Evolutionary conservation across 2,888 invertebrate species (phyloP).

Genomic region (Meloe dianella): DNA sequence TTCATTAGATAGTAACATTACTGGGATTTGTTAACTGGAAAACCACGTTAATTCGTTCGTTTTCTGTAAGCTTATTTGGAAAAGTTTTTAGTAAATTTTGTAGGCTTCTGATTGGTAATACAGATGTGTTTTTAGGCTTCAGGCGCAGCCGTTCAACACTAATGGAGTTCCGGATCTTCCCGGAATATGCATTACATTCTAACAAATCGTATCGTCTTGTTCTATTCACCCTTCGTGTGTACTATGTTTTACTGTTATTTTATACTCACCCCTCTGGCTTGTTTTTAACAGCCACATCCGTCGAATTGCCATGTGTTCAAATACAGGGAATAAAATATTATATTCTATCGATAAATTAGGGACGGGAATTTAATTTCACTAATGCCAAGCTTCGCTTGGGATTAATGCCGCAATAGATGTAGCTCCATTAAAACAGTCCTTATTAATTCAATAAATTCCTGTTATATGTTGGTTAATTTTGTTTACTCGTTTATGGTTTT

Average conservation of each 20-base stretch:
- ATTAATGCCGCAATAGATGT: constrained; percentile 50
- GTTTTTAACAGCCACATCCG: constrained; percentile 6
- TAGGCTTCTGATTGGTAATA: constrained; percentile 21
- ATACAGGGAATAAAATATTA: constrained; percentile 47
- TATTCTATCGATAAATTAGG: constrained; percentile 53
- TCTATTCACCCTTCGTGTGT: neutral
- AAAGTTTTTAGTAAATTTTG: constrained; percentile 2
- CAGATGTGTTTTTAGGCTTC: constrained; percentile 21
- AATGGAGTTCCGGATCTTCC: constrained; percentile 33
- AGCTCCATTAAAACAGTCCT: constrained; percentile 48
- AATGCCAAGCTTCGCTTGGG: constrained; percentile 48
- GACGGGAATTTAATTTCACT: constrained; percentile 51
- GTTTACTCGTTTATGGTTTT: constrained; percentile 35
- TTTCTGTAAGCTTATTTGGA: neutral
- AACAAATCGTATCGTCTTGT: neutral
- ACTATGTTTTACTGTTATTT: neutral
- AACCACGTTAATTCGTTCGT: constrained; percentile 12
- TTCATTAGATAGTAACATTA: constrained; percentile 2
- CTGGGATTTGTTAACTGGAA: constrained; percentile 13
- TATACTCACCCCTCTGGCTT: neutral
- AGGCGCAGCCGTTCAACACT: constrained; percentile 21
- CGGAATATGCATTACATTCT: constrained; percentile 37
- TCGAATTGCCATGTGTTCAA: constrained; percentile 48
- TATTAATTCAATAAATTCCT: constrained; percentile 56
- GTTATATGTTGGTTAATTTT: constrained; percentile 39